These are phyloP conservation scores for Ptychadena robeensis DNA, from an alignment of 2,797 vertebrate species.

Conservation along the genomic window DNA sequence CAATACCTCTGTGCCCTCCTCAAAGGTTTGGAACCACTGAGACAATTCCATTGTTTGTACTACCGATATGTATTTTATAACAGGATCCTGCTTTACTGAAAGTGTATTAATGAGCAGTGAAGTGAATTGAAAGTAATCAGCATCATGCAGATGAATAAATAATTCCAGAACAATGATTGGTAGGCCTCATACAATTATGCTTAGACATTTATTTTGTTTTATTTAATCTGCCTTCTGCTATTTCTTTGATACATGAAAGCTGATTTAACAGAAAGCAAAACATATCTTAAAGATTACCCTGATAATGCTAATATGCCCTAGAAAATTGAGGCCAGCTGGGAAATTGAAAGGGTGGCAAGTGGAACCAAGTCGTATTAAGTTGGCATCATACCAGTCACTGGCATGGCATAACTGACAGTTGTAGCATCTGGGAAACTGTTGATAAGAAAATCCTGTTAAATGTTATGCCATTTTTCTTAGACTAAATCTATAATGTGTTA, in stretches of 20 bases:
- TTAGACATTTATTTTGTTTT: constrained; percentile 48
- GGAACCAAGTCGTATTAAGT: constrained; percentile 75
- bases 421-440: constrained; percentile 71
- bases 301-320: constrained; percentile 79
- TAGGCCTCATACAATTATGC: constrained; percentile 49
- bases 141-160: constrained; percentile 47
- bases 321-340: constrained; percentile 73
- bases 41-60: neutral
- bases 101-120: neutral
- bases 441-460: constrained; percentile 80
- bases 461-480: constrained; percentile 64
- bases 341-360: constrained; percentile 78
- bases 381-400: constrained; percentile 72
- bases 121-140: constrained; percentile 33
- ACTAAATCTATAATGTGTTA: constrained; percentile 68
- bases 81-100: neutral
- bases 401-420: constrained; percentile 73
- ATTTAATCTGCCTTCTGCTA: constrained; percentile 65
- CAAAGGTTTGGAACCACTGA: too few species aligned
- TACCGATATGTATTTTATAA: neutral
- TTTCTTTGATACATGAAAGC: constrained; percentile 68
- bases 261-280: constrained; percentile 65
- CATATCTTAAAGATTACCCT: constrained; percentile 71
- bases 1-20: too few species aligned
- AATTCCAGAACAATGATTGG: constrained; percentile 50